These are phyloP conservation scores for Lamellibrachia luymesi DNA, from an alignment of 1,140 invertebrate genomes.

Conservation along the genomic window DNA sequence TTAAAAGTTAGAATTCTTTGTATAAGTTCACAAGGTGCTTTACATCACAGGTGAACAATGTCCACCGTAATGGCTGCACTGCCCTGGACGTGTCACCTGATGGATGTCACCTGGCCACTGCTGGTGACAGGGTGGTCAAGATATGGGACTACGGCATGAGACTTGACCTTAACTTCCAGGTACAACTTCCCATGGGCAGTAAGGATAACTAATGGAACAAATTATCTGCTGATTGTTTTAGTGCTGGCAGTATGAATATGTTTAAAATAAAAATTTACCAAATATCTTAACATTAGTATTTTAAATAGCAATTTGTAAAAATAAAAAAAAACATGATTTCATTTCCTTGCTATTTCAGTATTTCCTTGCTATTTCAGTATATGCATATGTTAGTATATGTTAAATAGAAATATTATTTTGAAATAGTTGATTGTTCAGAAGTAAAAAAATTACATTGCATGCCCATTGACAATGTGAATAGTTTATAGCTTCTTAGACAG, in stretches of 20 bases:
- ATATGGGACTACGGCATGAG: constrained; percentile 56
- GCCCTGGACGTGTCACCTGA: constrained; percentile 43
- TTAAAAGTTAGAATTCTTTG: not conserved
- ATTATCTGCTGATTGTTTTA: not conserved
- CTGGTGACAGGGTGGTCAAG: constrained; percentile 54
- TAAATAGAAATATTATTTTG: not conserved
- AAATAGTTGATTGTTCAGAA: not conserved
- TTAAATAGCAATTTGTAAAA: not conserved
- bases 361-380: not conserved
- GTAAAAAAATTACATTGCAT: not conserved
- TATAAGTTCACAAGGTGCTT: not conserved
- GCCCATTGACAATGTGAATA: too few relatives aligned
- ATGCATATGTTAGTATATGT: too few relatives aligned
- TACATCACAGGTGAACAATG: constrained; percentile 43
- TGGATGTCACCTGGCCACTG: constrained; percentile 50
- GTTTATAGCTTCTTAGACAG: not conserved
- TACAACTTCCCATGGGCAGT: not conserved
- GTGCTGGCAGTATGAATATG: too few relatives aligned
- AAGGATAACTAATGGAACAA: not conserved
- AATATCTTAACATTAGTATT: not conserved
- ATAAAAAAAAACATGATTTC: not conserved
- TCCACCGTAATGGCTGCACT: constrained; percentile 50
- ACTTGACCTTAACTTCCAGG: constrained; percentile 55
- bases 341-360: not conserved
- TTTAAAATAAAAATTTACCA: too few relatives aligned